Evolutionary conservation across 2,113 vertebrate genomes (phyloP).

Genomic region (Arizona elegans): DNA sequence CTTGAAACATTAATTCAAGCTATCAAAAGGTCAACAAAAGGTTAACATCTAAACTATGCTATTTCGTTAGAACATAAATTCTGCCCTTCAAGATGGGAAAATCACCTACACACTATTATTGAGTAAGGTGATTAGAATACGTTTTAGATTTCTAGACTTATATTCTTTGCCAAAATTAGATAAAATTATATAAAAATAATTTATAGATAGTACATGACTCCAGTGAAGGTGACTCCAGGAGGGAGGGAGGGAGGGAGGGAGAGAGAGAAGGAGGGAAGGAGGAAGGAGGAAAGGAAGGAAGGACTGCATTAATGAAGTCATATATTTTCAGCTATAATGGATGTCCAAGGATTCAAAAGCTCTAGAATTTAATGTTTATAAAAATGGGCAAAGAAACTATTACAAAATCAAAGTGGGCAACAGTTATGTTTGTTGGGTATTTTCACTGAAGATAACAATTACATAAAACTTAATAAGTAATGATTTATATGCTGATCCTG

Average conservation of each 20-base stretch:
- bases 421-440: background rate
- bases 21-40: background rate
- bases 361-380: background rate
- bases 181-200: background rate
- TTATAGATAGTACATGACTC: background rate
- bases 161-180: background rate
- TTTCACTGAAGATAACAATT: background rate
- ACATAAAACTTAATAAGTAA: background rate
- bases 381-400: background rate
- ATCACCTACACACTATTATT: background rate
- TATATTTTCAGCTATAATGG: background rate
- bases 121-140: background rate
- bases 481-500: background rate
- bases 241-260: background rate
- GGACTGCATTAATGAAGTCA: background rate
- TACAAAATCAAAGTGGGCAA: background rate
- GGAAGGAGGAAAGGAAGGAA: background rate
- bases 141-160: background rate
- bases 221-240: background rate
- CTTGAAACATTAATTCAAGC: background rate
- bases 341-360: background rate
- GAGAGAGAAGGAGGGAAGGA: rapidly evolving
- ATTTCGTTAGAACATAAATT: background rate
- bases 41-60: background rate
- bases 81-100: background rate